A percentile compares a stretch with the other conserved stretches of the same genome.
Conservation (phyloP, 2,113 vertebrate species). For the Connochaetes taurinus region DNA sequence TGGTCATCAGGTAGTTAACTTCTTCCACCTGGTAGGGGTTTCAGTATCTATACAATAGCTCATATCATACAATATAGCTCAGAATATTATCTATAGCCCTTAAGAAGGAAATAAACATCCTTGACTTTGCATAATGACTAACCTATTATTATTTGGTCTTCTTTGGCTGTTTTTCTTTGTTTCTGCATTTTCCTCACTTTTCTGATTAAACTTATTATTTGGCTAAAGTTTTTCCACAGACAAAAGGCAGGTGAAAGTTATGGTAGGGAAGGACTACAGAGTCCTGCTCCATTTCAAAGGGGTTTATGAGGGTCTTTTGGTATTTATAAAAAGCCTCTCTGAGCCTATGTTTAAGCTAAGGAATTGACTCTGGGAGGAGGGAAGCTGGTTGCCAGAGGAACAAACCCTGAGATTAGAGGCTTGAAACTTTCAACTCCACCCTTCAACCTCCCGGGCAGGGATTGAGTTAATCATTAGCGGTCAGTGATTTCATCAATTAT, state of each 20-base stretch:
- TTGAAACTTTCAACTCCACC: background rate
- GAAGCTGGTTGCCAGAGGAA: background rate
- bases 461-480: background rate
- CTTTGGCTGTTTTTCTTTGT: background rate
- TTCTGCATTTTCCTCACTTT: background rate
- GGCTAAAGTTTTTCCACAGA: background rate
- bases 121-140: background rate
- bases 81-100: background rate
- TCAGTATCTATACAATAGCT: background rate
- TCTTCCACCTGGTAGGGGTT: background rate
- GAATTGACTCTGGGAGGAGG: background rate
- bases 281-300: background rate
- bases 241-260: background rate
- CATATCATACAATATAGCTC: background rate
- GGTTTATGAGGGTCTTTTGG: background rate
- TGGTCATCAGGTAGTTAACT: background rate
- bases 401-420: background rate
- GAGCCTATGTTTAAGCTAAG: background rate
- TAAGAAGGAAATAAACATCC: background rate
- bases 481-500: background rate
- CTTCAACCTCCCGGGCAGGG: background rate
- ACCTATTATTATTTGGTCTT: background rate
- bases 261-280: background rate
- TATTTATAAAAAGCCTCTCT: background rate
- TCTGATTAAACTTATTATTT: background rate